Evolutionary conservation across 2,888 invertebrate genomes (phyloP), one percentile per base, ranked within the genome.

Genomic region (Drosophila demipolita): DNA sequence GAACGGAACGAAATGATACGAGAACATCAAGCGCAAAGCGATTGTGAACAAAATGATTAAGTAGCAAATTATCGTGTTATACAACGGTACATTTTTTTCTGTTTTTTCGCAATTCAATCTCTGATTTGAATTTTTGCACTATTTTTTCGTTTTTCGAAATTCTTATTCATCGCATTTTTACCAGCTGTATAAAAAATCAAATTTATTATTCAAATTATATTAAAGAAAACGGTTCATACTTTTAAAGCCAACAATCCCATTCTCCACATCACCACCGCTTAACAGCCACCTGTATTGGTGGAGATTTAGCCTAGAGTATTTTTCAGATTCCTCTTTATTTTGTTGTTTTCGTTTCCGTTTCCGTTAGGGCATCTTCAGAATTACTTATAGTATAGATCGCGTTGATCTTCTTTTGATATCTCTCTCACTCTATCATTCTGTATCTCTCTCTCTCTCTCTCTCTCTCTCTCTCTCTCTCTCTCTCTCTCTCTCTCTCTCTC

Each of bases 21-120:
- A 66, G 58, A 53, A 45, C 54, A 58, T 48, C 50, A 55, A 52
- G 48, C 64, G 2, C 55, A 78, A 75, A 68, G 72, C 75, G 66
- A 83, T 76, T 66, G 73, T 75, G 78, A 73, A 78, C 78, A 87
- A 86, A 83, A 85, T 82, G 88, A 86, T 89, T 78, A 90, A 83
- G 86, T 78, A 86, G 86, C 85, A 87, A 90, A 88, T 86, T 90
- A 90, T 89, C 72, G 73, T 89, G 90, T 90, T 89, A 89, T 90
- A 87, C 90, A 87, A 87, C 90, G 72, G 65, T 81, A 75, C 5
- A 29, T 81, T 62, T 77, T 83, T 77, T 73, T 79, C 8, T 52
- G 35, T 54, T 36, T 36, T 60, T 53, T 8, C 38, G 26, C n/a
- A 50, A 17, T 49, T 9, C 33, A 35, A 17, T 9, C 7, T 36